These are phyloP conservation scores for Diglossa cyanea DNA, from an alignment of 2,797 vertebrate species.

Conservation along the genomic window DNA sequence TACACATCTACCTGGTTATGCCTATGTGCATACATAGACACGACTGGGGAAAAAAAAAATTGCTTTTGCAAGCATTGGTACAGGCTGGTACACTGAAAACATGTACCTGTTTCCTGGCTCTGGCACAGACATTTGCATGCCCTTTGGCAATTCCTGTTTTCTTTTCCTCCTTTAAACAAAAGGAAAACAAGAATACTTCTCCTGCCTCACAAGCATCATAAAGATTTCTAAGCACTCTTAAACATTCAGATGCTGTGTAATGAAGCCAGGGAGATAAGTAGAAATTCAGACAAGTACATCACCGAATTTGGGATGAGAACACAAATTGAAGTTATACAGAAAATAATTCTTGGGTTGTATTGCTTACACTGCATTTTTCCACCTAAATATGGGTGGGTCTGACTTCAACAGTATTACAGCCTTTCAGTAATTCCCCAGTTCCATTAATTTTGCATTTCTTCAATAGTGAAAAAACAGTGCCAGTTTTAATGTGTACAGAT, in stretches of 20 bases:
- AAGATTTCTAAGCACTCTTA: neutral
- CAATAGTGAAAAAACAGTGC: neutral
- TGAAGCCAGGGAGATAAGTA: neutral
- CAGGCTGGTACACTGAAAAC: neutral
- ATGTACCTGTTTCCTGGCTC: neutral
- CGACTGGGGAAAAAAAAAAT: accelerated
- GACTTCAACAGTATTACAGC: neutral
- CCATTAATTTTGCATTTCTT: neutral
- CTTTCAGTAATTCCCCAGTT: neutral
- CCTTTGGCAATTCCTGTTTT: neutral
- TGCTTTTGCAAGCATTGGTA: neutral
- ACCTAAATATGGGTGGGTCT: neutral
- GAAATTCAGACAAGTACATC: neutral
- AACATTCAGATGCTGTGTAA: neutral
- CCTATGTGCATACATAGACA: neutral
- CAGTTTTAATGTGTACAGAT: neutral
- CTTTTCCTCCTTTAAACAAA: neutral
- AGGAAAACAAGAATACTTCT: neutral
- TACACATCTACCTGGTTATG: neutral
- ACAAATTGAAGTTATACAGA: neutral
- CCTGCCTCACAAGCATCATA: neutral
- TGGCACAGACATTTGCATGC: neutral
- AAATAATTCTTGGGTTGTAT: neutral
- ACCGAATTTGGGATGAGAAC: neutral
- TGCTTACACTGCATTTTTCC: neutral